Evolutionary conservation across 2,113 vertebrate species (phyloP).

Genomic region (Caracal caracal): DNA sequence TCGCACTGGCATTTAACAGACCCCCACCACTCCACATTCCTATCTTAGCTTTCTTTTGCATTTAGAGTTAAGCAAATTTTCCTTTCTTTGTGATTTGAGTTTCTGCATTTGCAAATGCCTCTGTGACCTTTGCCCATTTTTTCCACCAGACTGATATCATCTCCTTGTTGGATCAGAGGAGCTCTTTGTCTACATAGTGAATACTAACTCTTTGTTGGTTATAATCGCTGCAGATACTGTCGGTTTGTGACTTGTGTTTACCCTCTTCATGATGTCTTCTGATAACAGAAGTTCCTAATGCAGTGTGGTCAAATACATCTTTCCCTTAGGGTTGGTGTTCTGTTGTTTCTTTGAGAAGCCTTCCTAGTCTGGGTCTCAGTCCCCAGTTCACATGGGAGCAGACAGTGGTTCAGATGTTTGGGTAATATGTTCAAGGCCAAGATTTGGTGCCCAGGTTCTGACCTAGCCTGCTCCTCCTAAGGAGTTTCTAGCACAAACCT

Average conservation of each 20-base stretch:
- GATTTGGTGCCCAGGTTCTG: not conserved
- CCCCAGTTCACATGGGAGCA: rapidly evolving
- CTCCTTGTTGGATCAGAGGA: not conserved
- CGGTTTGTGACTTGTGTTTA: not conserved
- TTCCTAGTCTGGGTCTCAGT: not conserved
- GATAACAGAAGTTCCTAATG: not conserved
- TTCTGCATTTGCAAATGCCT: not conserved
- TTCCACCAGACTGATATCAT: not conserved
- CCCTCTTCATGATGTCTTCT: not conserved
- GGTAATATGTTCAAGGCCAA: not conserved
- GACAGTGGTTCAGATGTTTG: not conserved
- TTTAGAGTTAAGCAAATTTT: not conserved
- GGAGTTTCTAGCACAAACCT: not conserved
- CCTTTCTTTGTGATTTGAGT: not conserved
- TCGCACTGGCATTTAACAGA: not conserved
- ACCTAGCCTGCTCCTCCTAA: not conserved
- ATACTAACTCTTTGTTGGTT: not conserved
- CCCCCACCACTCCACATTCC: not conserved
- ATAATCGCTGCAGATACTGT: not conserved
- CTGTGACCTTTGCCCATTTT: not conserved
- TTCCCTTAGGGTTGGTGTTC: not conserved
- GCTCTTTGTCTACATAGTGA: not conserved
- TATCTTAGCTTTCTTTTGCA: not conserved
- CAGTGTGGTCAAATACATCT: not conserved
- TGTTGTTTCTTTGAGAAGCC: not conserved